phyloP scores from a whole-genome alignment of 2,797 vertebrate species.

The Gephyroberyx darwinii region DNA sequence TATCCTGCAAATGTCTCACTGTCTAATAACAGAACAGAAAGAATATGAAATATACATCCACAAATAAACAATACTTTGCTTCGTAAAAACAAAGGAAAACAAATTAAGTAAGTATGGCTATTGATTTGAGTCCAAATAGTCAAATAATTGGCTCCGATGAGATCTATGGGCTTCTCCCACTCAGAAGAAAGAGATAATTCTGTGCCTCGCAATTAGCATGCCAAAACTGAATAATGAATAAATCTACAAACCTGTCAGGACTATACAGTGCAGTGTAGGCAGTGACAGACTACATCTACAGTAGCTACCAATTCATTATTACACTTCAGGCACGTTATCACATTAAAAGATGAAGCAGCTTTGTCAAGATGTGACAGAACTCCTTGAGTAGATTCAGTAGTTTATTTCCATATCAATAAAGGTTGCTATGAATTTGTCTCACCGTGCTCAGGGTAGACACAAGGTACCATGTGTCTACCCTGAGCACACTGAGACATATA shows the following conservation, averaged over 20 bases:
- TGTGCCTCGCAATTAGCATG: not conserved
- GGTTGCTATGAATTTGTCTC: not conserved
- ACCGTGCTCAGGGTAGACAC: not conserved
- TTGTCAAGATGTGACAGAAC: not conserved
- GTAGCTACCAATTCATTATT: not conserved
- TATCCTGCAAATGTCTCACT: conserved; percentile 28
- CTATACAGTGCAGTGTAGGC: not conserved
- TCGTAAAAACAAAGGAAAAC: not conserved
- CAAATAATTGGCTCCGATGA: not conserved
- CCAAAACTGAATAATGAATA: conserved; percentile 21
- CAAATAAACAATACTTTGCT: not conserved
- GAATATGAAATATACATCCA: not conserved
- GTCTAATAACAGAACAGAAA: conserved; percentile 19
- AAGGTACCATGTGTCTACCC: not conserved
- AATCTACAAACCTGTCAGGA: conserved; percentile 4
- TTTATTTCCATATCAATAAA: not conserved
- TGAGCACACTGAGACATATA: too few relatives aligned
- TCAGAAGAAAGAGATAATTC: not conserved
- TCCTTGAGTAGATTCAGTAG: not conserved
- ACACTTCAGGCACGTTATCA: not conserved
- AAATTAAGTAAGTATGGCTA: not conserved
- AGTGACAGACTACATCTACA: not conserved
- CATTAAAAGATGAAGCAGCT: not conserved
- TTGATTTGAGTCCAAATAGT: conserved; percentile 12
- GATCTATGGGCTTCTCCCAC: conserved; percentile 24